A percentile compares a stretch with the other conserved stretches of the same genome.
Conservation (phyloP, 2,797 vertebrate genomes). For the Prionace glauca region DNA sequence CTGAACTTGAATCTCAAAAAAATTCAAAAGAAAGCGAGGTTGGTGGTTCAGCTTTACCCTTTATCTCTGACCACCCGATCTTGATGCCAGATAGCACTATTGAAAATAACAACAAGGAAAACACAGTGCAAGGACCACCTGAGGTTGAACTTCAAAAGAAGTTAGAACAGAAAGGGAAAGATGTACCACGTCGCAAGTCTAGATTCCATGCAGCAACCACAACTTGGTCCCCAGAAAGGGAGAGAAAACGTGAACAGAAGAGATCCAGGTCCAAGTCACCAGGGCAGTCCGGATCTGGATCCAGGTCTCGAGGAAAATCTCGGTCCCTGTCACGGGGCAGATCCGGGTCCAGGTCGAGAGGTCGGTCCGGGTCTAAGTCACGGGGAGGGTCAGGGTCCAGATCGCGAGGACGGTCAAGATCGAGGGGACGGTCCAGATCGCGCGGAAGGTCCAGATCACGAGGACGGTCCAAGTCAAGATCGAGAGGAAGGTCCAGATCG, state of each 20-base stretch:
- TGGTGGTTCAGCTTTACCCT: not conserved
- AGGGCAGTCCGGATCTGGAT: not conserved
- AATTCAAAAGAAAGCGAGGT: conserved; percentile 43
- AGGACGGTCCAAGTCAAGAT: conserved; percentile 35
- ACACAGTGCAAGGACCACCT: not conserved
- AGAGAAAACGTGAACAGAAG: conserved; percentile 57
- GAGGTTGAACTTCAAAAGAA: conserved; percentile 38
- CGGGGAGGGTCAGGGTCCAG: not conserved
- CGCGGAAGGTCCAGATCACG: not conserved
- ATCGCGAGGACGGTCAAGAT: not conserved
- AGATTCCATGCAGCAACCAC: conserved; percentile 88
- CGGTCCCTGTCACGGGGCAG: not conserved
- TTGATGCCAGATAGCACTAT: not conserved
- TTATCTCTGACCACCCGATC: not conserved
- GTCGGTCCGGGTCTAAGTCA: not conserved
- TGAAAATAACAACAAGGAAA: conserved; percentile 24
- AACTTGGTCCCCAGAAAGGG: conserved; percentile 82
- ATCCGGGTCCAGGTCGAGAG: not conserved
- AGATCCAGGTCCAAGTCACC: conserved; percentile 57
- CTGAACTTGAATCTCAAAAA: conserved; percentile 49
- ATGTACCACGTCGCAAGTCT: conserved; percentile 70
- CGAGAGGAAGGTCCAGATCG: not conserved
- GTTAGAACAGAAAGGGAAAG: conserved; percentile 67
- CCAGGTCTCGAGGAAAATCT: not conserved
- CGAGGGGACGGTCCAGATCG: not conserved